Percentiles rank a stretch among this genome's conserved stretches.
These are phyloP conservation scores for Hydrotaea diabolus DNA, from an alignment of 2,888 invertebrate species.

Conservation along the genomic window DNA sequence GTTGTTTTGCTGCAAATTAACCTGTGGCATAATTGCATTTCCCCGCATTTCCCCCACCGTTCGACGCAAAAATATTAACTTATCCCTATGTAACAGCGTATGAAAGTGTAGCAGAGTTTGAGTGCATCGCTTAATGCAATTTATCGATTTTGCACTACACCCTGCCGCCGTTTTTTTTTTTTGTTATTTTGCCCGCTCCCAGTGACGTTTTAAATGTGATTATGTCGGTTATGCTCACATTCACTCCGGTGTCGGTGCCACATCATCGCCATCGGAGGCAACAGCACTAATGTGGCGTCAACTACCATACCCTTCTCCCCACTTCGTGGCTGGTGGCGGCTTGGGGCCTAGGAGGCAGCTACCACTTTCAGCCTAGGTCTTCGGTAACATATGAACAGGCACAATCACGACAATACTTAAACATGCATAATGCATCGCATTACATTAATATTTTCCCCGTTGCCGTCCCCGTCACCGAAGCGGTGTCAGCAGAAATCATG, in stretches of 20 bases:
- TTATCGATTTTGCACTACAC: constrained; percentile 61
- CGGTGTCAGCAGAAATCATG: constrained; percentile 48
- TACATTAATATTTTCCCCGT: constrained; percentile 52
- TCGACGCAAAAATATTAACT: too few relatives aligned
- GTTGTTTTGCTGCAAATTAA: constrained; percentile 22
- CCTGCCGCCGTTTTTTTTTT: neutral
- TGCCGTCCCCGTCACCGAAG: neutral
- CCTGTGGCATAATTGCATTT: constrained; percentile 51
- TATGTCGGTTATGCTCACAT: constrained; percentile 39
- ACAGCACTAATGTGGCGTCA: neutral
- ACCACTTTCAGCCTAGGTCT: neutral
- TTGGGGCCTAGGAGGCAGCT: neutral
- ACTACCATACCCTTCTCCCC: neutral
- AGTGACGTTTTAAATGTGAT: constrained; percentile 59
- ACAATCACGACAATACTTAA: constrained; percentile 12
- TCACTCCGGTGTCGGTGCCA: neutral
- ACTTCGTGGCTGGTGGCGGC: too few relatives aligned
- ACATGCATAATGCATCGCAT: constrained; percentile 60
- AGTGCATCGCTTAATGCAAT: constrained; percentile 49
- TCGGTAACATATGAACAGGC: too few relatives aligned
- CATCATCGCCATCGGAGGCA: neutral
- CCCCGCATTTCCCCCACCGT: neutral
- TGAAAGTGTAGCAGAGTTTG: neutral
- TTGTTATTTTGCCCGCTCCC: neutral
- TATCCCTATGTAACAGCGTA: too few relatives aligned